Conservation (phyloP, 2,888 invertebrate genomes). For the Zaprionus obscuricornis region DNA sequence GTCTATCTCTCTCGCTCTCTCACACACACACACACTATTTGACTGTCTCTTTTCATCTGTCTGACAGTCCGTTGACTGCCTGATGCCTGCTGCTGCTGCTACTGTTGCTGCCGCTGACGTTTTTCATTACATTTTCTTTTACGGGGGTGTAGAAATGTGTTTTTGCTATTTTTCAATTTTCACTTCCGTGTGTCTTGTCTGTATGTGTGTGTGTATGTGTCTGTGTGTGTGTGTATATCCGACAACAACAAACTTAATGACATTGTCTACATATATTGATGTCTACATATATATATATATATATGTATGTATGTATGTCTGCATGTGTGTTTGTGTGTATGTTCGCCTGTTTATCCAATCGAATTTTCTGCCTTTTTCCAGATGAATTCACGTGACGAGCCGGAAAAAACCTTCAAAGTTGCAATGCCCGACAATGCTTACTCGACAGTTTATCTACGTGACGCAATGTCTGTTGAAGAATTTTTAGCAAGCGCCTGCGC, state of each 20-base stretch:
- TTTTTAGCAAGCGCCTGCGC: slow-evolving; percentile 96
- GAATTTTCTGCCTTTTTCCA: slow-evolving; percentile 84
- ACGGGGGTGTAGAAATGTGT: slow-evolving; percentile 58
- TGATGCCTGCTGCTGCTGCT: slow-evolving; percentile 3
- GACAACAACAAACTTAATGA: slow-evolving; percentile 48
- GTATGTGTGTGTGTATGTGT: not conserved
- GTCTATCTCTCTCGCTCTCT: not conserved
- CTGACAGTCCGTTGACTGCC: slow-evolving; percentile 42
- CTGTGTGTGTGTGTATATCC: slow-evolving; percentile 24
- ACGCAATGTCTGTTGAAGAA: slow-evolving; percentile 97
- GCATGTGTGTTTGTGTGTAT: slow-evolving; percentile 23
- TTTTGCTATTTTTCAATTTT: slow-evolving; percentile 76
- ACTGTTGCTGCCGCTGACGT: slow-evolving; percentile 61
- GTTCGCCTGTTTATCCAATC: slow-evolving; percentile 64
- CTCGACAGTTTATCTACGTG: slow-evolving; percentile 93
- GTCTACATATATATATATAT: slow-evolving; percentile 24
- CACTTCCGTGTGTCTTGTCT: slow-evolving; percentile 57
- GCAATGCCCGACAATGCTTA: slow-evolving; percentile 93
- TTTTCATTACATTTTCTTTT: slow-evolving; percentile 70
- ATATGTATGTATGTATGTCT: slow-evolving; percentile 12
- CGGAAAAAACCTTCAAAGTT: slow-evolving; percentile 94
- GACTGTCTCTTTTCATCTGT: slow-evolving; percentile 16
- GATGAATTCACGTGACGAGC: slow-evolving; percentile 93
- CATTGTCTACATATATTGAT: slow-evolving; percentile 28
- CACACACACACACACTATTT: too few species aligned